Evolutionary conservation across 1,140 invertebrate species (phyloP).

Genomic region (Drosophila prosaltans): DNA sequence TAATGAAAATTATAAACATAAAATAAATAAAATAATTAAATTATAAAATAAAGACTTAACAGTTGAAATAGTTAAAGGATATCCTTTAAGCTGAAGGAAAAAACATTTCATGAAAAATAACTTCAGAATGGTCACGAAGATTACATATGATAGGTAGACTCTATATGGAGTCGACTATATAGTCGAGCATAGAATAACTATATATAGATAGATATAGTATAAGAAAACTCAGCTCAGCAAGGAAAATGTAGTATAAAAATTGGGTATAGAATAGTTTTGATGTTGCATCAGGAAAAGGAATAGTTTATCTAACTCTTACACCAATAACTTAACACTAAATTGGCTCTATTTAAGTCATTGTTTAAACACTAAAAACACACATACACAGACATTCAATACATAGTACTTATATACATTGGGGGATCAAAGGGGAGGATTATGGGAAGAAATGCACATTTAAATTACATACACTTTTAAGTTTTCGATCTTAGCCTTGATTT

Average conservation of each 20-base stretch:
- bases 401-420: neutral
- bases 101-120: no score
- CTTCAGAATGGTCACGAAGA: no score
- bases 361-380: slow-evolving; percentile 35
- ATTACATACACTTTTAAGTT: slow-evolving; percentile 6
- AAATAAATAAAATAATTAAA: no score
- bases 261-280: neutral
- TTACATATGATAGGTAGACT: no score
- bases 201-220: neutral
- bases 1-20: no score
- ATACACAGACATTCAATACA: slow-evolving; percentile 21
- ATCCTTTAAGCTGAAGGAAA: no score
- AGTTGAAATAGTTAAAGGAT: no score
- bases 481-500: slow-evolving; percentile 31
- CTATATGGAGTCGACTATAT: no score
- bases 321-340: slow-evolving; percentile 19
- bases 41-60: no score
- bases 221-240: neutral
- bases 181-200: no score
- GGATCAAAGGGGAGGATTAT: no score
- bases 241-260: neutral
- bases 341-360: slow-evolving; percentile 11
- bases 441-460: slow-evolving; percentile 3
- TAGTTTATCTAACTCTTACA: neutral
- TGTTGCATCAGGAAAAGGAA: slow-evolving; percentile 5